Evolutionary conservation across 2,888 invertebrate species (phyloP), one percentile per base, ranked within the genome.

Genomic region (Coelopa pilipes): DNA sequence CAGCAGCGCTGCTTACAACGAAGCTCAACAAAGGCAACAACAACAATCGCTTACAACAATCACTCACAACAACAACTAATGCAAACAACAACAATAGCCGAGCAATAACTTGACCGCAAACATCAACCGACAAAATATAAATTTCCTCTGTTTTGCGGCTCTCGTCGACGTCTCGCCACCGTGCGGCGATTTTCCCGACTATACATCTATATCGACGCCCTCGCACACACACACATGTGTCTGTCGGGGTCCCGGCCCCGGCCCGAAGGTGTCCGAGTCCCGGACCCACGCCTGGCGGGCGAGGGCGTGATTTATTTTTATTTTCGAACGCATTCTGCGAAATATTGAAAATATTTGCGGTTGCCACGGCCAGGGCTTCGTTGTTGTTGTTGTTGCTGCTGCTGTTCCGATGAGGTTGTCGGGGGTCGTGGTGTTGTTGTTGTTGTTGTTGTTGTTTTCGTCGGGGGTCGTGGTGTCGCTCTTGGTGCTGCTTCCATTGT

Each of bases 61-160:
- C 66, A 50, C n/a, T 7, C 15, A 24, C 34, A 47, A 72, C 53
- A 47, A 75, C 73, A 73, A 65, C 49, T n/a, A 50, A 57, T 21
- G 62, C 62, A 72, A 76, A 71, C 10, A 63, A 62, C 34, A 72
- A 24, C 55, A 72, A 72, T 57, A 24, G 21, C 21, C 49, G 53
- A 17, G n/a, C 76, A 82, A 81, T 82, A 81, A 83, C 69, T 65
- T 65, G 65, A 65, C 65, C 65, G 46, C 65, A 65, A 65, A 65
- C 65, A 65, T 65, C 46, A 65, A 65, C 65, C 65, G 46, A 65
- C 65, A 65, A 65, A 45, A 65, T 65, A 65, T 65, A 65, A 65
- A 65, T 65, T 70, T 70, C 59, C 34, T 69, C 24, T 62, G 47
- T 70, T 59, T 62, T 70, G 24, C 24, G 45, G 34, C 4, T 34